Conservation (phyloP, 2,888 invertebrate species). For the Oxyteleia sp. region DNA sequence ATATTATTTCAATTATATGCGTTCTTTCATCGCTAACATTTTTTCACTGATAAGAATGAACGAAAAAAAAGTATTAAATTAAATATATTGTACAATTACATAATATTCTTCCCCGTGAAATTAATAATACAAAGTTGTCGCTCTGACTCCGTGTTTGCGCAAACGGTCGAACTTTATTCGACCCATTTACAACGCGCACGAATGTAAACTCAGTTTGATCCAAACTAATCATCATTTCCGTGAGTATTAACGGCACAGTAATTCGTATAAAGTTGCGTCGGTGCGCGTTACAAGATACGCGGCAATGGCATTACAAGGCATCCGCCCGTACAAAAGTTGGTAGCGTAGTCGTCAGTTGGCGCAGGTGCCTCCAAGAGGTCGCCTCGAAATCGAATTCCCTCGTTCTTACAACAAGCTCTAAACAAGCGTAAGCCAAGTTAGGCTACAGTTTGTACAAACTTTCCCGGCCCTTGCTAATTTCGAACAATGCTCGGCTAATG, state of each 20-base stretch:
- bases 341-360: slow-evolving; percentile 39
- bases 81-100: too few species aligned
- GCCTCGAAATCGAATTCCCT: slow-evolving; percentile 48
- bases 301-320: slow-evolving; percentile 45
- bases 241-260: slow-evolving; percentile 16
- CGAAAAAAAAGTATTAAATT: too few species aligned
- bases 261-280: slow-evolving; percentile 35
- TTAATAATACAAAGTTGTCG: too few species aligned
- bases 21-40: too few species aligned
- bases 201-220: slow-evolving; percentile 5
- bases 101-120: too few species aligned
- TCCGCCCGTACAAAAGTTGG: slow-evolving; percentile 9
- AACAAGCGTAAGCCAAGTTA: slow-evolving; percentile 55
- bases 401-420: slow-evolving; percentile 46
- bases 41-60: too few species aligned
- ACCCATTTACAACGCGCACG: not conserved
- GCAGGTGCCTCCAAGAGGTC: slow-evolving; percentile 60
- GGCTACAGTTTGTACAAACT: slow-evolving; percentile 39
- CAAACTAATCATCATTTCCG: slow-evolving; percentile 22
- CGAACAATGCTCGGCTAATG: slow-evolving; percentile 53
- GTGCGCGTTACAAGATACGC: slow-evolving; percentile 43
- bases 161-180: too few species aligned
- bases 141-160: too few species aligned
- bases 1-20: too few species aligned
- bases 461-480: slow-evolving; percentile 49